Base-by-base conservation (phyloP, 2,888 invertebrate species). In the Idaea straminata region DNA sequence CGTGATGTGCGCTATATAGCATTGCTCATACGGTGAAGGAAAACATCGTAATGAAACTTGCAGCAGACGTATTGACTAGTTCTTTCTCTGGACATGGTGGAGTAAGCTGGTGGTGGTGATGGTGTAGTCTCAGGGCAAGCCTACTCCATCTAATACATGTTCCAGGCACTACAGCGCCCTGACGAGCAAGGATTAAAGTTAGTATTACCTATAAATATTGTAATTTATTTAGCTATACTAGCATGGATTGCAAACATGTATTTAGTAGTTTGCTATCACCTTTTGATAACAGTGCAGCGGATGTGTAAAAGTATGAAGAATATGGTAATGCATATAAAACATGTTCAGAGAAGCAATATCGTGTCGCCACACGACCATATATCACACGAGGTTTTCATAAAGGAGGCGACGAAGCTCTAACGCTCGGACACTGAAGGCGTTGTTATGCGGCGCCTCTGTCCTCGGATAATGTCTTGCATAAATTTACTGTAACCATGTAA, bases 391-490 rank as follows among this genome's bases (percentile, higher is more conserved):
- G 85, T 83, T 87, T 89, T 89, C 89, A 89, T 91, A 91, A 86
- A 86, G 85, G 87, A 85, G 83, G 80, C 83, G 80, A 79, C 81
- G 80, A 75, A 75, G 77, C 78, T 72, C 71, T 74, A n/a, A 79
- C 79, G 81, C 82, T 89, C 80, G 90, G 91, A 90, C 91, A 87
- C 88, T 83, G 86, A 86, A 88, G 89, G 89, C 89, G 91, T 86
- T 89, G 88, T 91, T 91, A 90, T 90, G 88, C 90, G 84, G 87
- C 87, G 84, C 83, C 83, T 83, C 83, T 86, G 86, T 88, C 88
- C 87, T 88, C 83, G 85, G 87, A 88, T 91, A 91, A 92, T 89
- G 88, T 89, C 91, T 91, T 88, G 89, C 90, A 92, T 92, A 90
- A 89, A 91, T 91, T 92, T 84, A 84, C 84, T 85, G 79, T 90